These are phyloP conservation scores for Oenanthe oenanthe DNA, from an alignment of 2,113 vertebrate species.

Conservation along the genomic window DNA sequence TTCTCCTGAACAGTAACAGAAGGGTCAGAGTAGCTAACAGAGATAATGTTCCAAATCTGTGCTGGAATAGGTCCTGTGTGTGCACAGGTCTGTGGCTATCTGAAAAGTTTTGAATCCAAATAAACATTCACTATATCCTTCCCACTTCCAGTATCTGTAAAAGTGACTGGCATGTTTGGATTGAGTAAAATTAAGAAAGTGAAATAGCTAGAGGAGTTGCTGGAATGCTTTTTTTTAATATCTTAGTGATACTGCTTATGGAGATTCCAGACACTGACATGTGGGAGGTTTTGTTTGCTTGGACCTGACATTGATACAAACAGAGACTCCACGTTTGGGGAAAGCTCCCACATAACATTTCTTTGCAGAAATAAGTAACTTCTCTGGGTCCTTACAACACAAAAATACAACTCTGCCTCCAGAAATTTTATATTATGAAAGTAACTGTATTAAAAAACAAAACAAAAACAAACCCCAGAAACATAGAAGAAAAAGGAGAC, in stretches of 20 bases:
- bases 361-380: not conserved
- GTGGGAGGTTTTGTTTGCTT: constrained; percentile 44
- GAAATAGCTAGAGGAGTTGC: not conserved
- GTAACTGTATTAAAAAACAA: not conserved
- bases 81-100: not conserved
- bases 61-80: not conserved
- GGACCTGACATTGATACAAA: not conserved
- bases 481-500: not conserved
- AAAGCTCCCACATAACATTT: constrained; percentile 3
- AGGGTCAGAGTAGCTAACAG: not conserved
- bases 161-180: constrained; percentile 14
- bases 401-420: not conserved
- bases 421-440: not conserved
- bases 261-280: not conserved
- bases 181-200: not conserved
- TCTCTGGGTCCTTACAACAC: not conserved
- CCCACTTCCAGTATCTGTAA: not conserved
- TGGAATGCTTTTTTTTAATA: constrained; percentile 44
- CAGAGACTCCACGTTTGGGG: not conserved
- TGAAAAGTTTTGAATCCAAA: not conserved
- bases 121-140: not conserved
- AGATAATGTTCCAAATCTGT: not conserved
- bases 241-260: not conserved
- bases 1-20: not conserved
- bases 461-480: not conserved